These are phyloP conservation scores for Epizoanthus scotinus DNA, from an alignment of 92 coral and sea anemone genomes.

Conservation along the genomic window DNA sequence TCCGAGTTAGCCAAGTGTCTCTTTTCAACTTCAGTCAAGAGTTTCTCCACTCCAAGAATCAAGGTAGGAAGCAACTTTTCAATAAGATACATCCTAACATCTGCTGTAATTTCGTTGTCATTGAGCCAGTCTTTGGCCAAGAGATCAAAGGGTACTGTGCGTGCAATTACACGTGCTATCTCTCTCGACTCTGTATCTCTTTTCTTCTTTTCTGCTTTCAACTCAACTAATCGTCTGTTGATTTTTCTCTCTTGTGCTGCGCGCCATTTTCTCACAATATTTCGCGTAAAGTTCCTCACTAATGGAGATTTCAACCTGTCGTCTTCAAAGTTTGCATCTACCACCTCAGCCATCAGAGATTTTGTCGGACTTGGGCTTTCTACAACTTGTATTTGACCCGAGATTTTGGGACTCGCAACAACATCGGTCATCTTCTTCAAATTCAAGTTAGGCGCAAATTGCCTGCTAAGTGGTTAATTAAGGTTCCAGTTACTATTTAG, in stretches of 20 bases:
- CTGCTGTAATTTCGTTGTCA: constrained; percentile 76
- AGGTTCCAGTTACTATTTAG: neutral
- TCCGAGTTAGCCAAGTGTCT: constrained; percentile 79
- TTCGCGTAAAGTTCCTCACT: constrained; percentile 73
- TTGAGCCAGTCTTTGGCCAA: constrained; percentile 92
- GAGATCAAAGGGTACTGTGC: constrained; percentile 84
- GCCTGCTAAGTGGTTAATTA: constrained; percentile 42
- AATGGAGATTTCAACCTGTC: constrained; percentile 78
- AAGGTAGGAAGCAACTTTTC: constrained; percentile 87
- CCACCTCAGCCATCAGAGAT: constrained; percentile 66
- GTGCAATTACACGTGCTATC: constrained; percentile 69
- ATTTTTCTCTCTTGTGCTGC: constrained; percentile 73
- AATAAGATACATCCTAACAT: constrained; percentile 81
- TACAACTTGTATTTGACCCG: constrained; percentile 25
- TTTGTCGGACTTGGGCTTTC: constrained; percentile 43
- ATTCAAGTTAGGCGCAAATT: constrained; percentile 43
- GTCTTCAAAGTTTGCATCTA: constrained; percentile 53
- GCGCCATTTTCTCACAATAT: constrained; percentile 79
- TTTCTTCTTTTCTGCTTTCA: constrained; percentile 77
- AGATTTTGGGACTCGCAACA: neutral
- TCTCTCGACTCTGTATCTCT: constrained; percentile 76
- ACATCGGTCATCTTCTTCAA: constrained; percentile 39
- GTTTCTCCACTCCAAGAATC: constrained; percentile 93
- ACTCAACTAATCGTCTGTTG: constrained; percentile 73
- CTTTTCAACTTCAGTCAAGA: constrained; percentile 78